These are phyloP conservation scores for Chirona hameri DNA, from an alignment of 2,888 invertebrate species.

Conservation along the genomic window DNA sequence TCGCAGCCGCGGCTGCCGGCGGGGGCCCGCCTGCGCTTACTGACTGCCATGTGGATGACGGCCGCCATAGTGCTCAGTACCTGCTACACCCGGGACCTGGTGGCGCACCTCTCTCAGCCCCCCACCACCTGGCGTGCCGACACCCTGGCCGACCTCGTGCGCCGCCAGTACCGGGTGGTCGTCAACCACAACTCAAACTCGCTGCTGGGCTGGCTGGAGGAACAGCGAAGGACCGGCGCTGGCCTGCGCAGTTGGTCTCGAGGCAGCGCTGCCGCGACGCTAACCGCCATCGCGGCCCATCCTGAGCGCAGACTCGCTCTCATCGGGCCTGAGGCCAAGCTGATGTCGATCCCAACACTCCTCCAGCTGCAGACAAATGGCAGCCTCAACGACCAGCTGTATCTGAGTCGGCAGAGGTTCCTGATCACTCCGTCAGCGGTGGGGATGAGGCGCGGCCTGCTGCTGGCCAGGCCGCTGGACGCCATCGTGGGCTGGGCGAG, in stretches of 20 bases:
- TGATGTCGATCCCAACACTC: neutral
- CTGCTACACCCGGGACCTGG: conserved; percentile 1
- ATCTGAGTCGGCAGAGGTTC: neutral
- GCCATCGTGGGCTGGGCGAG: neutral
- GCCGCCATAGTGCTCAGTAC: neutral
- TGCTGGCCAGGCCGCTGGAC: neutral
- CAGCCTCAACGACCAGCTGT: neutral
- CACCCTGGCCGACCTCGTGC: neutral
- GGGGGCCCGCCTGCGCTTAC: neutral
- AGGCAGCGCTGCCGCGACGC: neutral
- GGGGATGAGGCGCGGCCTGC: neutral
- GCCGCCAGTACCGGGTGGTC: neutral
- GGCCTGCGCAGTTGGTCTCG: neutral
- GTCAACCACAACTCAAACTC: conserved; percentile 23
- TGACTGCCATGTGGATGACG: neutral
- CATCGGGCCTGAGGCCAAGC: neutral
- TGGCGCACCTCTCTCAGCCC: neutral
- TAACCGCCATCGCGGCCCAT: neutral
- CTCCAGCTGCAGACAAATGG: neutral
- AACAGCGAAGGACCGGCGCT: neutral
- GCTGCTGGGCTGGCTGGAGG: conserved; percentile 6
- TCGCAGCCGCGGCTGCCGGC: neutral
- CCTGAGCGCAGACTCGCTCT: neutral
- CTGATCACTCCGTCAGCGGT: neutral
- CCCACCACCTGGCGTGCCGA: neutral